A percentile compares a stretch with the other conserved stretches of the same genome.
Evolutionary conservation across 1,140 invertebrate species (phyloP).

Genomic region (Colletes latitarsis): DNA sequence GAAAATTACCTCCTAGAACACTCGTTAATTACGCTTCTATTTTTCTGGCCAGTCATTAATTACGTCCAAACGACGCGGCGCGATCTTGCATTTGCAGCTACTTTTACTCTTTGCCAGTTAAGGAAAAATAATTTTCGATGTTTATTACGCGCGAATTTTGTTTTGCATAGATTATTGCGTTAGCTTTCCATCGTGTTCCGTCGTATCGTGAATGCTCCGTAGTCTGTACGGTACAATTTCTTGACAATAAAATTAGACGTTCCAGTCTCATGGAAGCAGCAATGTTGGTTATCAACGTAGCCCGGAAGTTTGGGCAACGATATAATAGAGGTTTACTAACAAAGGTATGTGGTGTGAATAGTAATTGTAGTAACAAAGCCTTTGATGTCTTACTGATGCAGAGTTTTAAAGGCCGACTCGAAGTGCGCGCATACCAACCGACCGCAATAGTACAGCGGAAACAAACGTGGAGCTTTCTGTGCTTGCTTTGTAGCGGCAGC

Average conservation of each 20-base stretch:
- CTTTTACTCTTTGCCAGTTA: not conserved
- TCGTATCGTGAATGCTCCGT: not conserved
- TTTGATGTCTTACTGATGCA: conserved; percentile 61
- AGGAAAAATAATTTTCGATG: no score
- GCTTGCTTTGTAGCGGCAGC: conserved; percentile 47
- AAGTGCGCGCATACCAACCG: conserved; percentile 51
- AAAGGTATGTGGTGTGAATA: conserved; percentile 40
- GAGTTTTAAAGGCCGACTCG: conserved; percentile 57
- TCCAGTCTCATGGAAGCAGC: not conserved
- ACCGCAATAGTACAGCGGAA: conserved; percentile 52
- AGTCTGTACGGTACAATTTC: not conserved
- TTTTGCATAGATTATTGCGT: no score
- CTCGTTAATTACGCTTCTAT: conserved; percentile 43
- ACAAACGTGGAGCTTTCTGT: conserved; percentile 48
- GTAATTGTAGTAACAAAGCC: conserved; percentile 55
- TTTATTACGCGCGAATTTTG: not conserved
- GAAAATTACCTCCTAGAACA: conserved; percentile 40
- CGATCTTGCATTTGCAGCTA: not conserved
- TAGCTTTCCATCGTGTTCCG: not conserved
- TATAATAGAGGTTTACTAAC: conserved; percentile 19
- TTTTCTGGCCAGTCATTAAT: conserved; percentile 45
- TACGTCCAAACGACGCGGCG: conserved; percentile 12
- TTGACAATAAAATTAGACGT: not conserved
- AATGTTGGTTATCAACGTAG: not conserved
- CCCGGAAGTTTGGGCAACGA: not conserved